Evolutionary conservation across 2,113 vertebrate genomes (phyloP), one percentile per base, ranked within the genome.

Genomic region (Eulemur rufifrons): DNA sequence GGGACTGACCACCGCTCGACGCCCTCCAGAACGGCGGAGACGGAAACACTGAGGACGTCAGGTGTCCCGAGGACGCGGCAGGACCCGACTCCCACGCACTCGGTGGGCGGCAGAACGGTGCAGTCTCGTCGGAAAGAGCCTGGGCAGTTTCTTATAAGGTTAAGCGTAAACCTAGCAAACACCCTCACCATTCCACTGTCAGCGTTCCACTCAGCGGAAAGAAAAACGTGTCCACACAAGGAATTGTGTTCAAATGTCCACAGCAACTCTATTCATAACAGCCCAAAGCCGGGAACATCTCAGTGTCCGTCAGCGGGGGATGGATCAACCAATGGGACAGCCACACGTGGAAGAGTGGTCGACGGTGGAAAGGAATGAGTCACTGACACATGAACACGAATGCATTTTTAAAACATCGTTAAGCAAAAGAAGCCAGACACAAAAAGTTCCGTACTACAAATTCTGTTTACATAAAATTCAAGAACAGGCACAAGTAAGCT

Each of bases 51-150:
- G 15, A n/a, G 25, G 32, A 9, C 18, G 21, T 1, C 10, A 37
- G 25, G 6, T 4, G 1, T 1, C 21, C n/a, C 0, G 1, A 71
- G 27, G 37, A 42, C 2, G 3, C 23, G 15, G 25, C n/a, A 13
- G 2, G 66, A 2, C 3, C 47, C 7, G 42, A 23, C n/a, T n/a
- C 32, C 37, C 14, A 17, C 10, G 23, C 23, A 25, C 25, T 15
- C 20, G 32, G 25, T 29, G 15, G 29, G 9, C 8, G 21, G 20
- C 13, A 50, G 27, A 66, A 45, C 10, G 0, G 0, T 7, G 23
- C 0, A 0, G 0, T 76, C 9, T 9, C 52, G 45, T 34, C 37
- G 29, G 81, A 47, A 34, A 69, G 27, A 50, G 10, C 2, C 10
- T 34, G 9, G n/a, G n/a, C 12, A 0, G 18, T 86, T 91, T 45